These are phyloP conservation scores for Sebastolobus alascanus DNA, from an alignment of 2,797 vertebrate genomes.

Conservation along the genomic window DNA sequence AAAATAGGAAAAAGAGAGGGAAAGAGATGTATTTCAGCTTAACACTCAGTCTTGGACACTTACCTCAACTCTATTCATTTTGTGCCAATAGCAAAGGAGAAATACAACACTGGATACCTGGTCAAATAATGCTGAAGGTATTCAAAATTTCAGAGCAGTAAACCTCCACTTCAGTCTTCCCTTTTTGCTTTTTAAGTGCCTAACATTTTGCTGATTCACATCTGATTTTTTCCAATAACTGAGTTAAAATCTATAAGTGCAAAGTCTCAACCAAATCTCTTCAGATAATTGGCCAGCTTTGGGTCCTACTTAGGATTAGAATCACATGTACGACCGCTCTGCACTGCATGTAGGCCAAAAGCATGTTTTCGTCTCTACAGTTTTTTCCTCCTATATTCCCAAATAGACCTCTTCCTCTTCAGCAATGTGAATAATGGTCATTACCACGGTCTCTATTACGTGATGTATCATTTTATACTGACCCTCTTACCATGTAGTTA, in stretches of 20 bases:
- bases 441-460: constrained; percentile 76
- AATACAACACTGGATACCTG: constrained; percentile 43
- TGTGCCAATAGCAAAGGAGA: constrained; percentile 76
- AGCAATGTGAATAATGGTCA: constrained; percentile 82
- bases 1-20: constrained; percentile 81
- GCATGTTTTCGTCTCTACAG: constrained; percentile 57
- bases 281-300: constrained; percentile 76
- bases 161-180: constrained; percentile 31
- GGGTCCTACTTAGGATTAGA: constrained; percentile 80
- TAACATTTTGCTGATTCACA: constrained; percentile 57
- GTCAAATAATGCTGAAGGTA: constrained; percentile 42
- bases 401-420: constrained; percentile 57
- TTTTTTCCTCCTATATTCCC: constrained; percentile 43
- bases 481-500: constrained; percentile 78
- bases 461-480: constrained; percentile 81
- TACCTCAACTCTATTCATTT: constrained; percentile 79
- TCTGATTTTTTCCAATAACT: constrained; percentile 60
- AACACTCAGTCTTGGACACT: constrained; percentile 69
- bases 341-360: constrained; percentile 72
- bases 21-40: constrained; percentile 75
- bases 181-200: constrained; percentile 51
- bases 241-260: constrained; percentile 71
- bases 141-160: constrained; percentile 32
- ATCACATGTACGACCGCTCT: constrained; percentile 74
- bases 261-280: constrained; percentile 74